These are phyloP conservation scores for Anseranas semipalmata DNA, from an alignment of 2,113 vertebrate genomes.

Conservation along the genomic window DNA sequence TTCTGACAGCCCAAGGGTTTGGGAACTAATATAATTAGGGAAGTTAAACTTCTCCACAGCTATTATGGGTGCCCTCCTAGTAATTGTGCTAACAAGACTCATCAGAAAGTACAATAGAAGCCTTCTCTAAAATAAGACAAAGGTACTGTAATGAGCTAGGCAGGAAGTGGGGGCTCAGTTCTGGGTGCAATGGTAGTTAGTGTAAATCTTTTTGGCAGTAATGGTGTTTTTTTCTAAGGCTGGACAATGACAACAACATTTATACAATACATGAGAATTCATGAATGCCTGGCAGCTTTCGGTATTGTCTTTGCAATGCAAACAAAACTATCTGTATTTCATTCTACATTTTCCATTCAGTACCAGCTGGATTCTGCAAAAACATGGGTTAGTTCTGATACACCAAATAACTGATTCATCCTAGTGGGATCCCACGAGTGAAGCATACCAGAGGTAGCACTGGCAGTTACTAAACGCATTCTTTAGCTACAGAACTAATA, in stretches of 20 bases:
- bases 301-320: slow-evolving; percentile 7
- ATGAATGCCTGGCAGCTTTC: slow-evolving; percentile 35
- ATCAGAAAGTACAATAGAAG: slow-evolving; percentile 37
- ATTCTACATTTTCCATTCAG: slow-evolving; percentile 20
- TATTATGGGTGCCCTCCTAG: not conserved
- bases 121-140: slow-evolving; percentile 51
- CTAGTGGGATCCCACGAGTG: not conserved
- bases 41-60: not conserved
- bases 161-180: not conserved
- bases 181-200: not conserved
- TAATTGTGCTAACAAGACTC: slow-evolving; percentile 31
- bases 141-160: slow-evolving; percentile 44
- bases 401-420: not conserved
- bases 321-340: slow-evolving; percentile 30
- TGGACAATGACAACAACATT: slow-evolving; percentile 44
- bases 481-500: not conserved
- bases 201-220: slow-evolving; percentile 50
- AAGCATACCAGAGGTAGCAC: not conserved
- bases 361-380: slow-evolving; percentile 41
- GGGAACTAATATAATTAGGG: slow-evolving; percentile 16
- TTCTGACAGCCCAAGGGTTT: not conserved
- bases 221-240: slow-evolving; percentile 21
- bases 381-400: not conserved
- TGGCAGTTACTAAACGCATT: not conserved
- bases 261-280: slow-evolving; percentile 24